These are phyloP conservation scores for Archivesica marissinica DNA, from an alignment of 1,140 invertebrate species.

Conservation along the genomic window DNA sequence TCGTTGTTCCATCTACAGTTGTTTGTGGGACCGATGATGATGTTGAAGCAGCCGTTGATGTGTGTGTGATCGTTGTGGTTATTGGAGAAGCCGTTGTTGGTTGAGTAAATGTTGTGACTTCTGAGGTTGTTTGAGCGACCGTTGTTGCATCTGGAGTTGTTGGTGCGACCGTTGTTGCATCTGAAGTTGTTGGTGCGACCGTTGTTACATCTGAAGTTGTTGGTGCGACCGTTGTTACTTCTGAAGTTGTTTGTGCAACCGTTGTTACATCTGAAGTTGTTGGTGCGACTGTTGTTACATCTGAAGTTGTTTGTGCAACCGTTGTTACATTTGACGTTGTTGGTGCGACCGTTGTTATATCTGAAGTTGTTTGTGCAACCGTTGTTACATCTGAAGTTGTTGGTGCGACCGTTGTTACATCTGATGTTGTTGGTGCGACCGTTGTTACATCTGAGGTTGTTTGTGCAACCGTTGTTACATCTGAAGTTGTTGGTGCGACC, in stretches of 20 bases:
- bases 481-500: not conserved
- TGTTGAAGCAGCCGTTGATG: not conserved
- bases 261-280: no score
- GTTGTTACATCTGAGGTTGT: conserved; percentile 13
- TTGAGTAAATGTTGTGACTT: conserved; percentile 26
- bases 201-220: conserved; percentile 6
- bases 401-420: not conserved
- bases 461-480: not conserved
- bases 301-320: no score
- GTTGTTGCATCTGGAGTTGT: conserved; percentile 28
- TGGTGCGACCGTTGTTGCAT: not conserved
- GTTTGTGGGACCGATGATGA: not conserved
- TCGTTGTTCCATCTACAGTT: not conserved
- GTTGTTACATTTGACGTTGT: not conserved
- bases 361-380: not conserved
- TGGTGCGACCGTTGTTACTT: not conserved
- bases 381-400: not conserved
- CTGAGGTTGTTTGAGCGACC: not conserved
- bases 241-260: not conserved
- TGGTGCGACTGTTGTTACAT: not conserved
- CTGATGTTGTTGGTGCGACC: not conserved
- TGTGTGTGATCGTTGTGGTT: not conserved
- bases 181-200: not conserved
- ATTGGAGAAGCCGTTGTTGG: not conserved
- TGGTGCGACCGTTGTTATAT: not conserved